Conservation (phyloP, 2,113 vertebrate species). For the Riparia riparia region DNA sequence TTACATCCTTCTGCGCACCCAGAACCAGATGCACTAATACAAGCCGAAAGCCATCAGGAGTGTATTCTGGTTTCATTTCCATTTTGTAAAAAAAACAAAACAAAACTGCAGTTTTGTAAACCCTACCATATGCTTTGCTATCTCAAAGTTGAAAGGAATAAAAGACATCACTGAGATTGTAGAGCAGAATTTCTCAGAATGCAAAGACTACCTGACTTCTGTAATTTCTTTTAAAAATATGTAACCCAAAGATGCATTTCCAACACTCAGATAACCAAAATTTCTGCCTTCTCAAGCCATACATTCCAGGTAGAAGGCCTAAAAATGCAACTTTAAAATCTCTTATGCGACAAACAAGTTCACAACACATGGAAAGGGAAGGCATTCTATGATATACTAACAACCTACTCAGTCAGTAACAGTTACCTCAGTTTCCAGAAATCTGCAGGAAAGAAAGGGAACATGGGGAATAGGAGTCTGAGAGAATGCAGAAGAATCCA, state of each 20-base stretch:
- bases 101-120: slow-evolving; percentile 1
- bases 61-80: slow-evolving; percentile 21
- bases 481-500: background rate
- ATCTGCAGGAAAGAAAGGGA: background rate
- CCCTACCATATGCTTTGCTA: background rate
- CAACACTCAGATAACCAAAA: background rate
- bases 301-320: background rate
- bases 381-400: background rate
- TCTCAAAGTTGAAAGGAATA: background rate
- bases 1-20: slow-evolving; percentile 15
- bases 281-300: background rate
- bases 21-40: slow-evolving; percentile 39
- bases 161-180: background rate
- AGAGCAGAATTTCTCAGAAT: background rate
- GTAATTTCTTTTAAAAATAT: background rate
- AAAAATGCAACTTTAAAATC: background rate
- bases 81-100: slow-evolving; percentile 34
- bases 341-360: background rate
- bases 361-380: background rate
- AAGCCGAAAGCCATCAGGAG: background rate
- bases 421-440: background rate
- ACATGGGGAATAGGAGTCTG: background rate
- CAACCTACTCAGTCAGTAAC: background rate
- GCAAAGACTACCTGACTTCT: background rate
- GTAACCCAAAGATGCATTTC: background rate